phyloP scores from a whole-genome alignment of 2,113 vertebrate genomes.

The Sardina pilchardus region DNA sequence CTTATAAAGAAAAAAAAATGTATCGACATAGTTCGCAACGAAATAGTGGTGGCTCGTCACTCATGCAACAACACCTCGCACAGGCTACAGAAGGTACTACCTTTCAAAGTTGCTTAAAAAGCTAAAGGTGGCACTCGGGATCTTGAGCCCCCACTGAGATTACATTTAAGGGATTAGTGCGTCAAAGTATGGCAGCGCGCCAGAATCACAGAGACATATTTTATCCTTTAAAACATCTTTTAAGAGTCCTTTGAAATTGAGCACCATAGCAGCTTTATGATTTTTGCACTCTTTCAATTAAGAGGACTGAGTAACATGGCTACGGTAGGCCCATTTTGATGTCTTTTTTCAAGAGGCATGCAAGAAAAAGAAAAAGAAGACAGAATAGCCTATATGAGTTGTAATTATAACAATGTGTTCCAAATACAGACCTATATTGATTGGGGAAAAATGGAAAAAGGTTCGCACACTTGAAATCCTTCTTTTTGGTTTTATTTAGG shows the following conservation, averaged over 20 bases:
- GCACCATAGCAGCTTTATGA: not conserved
- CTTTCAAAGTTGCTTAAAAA: not conserved
- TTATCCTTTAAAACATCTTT: not conserved
- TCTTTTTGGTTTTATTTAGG: no score
- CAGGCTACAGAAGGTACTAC: conserved; percentile 44
- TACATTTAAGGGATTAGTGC: not conserved
- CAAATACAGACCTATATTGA: not conserved
- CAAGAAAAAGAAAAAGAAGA: not conserved
- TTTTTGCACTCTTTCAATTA: not conserved
- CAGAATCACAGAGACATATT: not conserved
- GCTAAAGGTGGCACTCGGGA: not conserved
- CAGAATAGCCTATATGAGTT: no score
- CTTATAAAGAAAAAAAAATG: conserved; percentile 54
- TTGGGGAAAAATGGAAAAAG: no score
- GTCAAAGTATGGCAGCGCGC: no score
- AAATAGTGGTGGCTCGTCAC: conserved; percentile 54
- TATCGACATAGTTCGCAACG: conserved; percentile 62
- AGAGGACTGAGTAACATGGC: not conserved
- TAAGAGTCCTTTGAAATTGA: not conserved
- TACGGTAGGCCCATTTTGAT: not conserved
- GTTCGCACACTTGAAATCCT: no score
- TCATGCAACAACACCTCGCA: conserved; percentile 60
- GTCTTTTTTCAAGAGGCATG: not conserved
- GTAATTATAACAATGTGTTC: no score
- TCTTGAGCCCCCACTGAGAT: not conserved